These are phyloP conservation scores for Dione vanillae DNA, from an alignment of 2,888 invertebrate genomes.

Conservation along the genomic window DNA sequence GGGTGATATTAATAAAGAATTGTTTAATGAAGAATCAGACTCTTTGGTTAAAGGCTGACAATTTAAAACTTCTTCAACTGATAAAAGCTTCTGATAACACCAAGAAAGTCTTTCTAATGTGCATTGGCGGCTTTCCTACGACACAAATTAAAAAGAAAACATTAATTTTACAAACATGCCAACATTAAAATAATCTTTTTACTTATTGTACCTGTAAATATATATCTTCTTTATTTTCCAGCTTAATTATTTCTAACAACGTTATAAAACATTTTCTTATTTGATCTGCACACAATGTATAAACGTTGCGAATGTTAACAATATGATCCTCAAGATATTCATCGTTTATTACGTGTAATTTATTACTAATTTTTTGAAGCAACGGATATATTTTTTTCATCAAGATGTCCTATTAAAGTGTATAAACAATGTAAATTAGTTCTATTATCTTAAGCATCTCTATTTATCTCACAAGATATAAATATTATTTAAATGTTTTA, in stretches of 20 bases:
- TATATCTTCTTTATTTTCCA: constrained; percentile 60
- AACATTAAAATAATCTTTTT: neutral
- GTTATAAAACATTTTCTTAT: constrained; percentile 69
- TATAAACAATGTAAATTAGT: neutral
- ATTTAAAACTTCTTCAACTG: constrained; percentile 59
- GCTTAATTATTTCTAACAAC: constrained; percentile 69
- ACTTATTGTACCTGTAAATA: constrained; percentile 60
- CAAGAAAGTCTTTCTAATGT: constrained; percentile 70
- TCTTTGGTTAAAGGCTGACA: constrained; percentile 41
- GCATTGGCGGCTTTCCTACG: constrained; percentile 72
- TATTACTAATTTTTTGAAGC: constrained; percentile 57
- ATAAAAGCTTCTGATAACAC: constrained; percentile 65
- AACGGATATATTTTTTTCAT: constrained; percentile 62
- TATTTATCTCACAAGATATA: constrained; percentile 11
- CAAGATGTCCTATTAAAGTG: constrained; percentile 60
- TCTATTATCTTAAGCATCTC: neutral
- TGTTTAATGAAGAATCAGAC: constrained; percentile 50
- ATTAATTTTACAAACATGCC: neutral
- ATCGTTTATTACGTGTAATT: constrained; percentile 51
- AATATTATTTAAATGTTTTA: constrained; percentile 45
- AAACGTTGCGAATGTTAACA: constrained; percentile 61
- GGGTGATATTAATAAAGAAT: constrained; percentile 60
- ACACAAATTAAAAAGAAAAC: constrained; percentile 23
- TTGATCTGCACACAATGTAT: constrained; percentile 70
- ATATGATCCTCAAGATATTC: constrained; percentile 48